Base-by-base conservation (phyloP, 2,888 invertebrate genomes). In the Ormyrus rosae region DNA sequence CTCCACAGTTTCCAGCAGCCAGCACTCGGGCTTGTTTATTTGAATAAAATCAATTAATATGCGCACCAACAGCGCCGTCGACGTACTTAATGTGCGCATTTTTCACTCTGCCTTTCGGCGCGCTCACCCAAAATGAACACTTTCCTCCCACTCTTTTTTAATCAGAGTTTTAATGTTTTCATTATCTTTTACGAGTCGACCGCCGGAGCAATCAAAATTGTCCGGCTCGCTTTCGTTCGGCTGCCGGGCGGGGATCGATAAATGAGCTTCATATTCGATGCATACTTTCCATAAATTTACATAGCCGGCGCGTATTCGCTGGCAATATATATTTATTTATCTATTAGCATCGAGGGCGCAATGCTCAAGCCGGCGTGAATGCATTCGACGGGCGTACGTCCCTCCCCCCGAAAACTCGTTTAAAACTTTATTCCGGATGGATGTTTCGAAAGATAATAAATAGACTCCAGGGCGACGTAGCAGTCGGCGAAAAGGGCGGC, bases 21-120 rank as follows among this genome's bases (percentile, higher is more conserved):
- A 6, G 3, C 10, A 11, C 11, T 9, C 0, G 48, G 1, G 45
- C 56, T 77, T 72, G 67, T 78, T 78, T 72, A 72, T 78, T 73
- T 68, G 55, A 61, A 68, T 73, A 68, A 73, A 78, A 78, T 78
- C 78, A 73, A 78, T 78, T 73, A 73, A 61, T 68, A 78, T 68
- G 78, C 72, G 60, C 5, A 10, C 9, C 34, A 34, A 34, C 34
- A 34, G n/a, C 6, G 34, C 58, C 53, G 7, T 34, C 34, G 34
- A 3, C 34, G 34, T 34, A 34, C 34, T 34, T 46, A 64, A 60
- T 46, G 71, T 6, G 50, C 13, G 46, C 10, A 51, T 53, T 63
- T 73, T 73, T 53, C 19, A 60, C 34, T 60, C 45, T 67, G 11
- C n/a, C 34, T 34, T 34, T 60, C 45, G 11, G n/a, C 63, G 50